Percentiles rank a stretch among this genome's conserved stretches.
These are phyloP conservation scores for Petrocephalus schoutedeni DNA, from an alignment of 2,797 vertebrate genomes.

Conservation along the genomic window DNA sequence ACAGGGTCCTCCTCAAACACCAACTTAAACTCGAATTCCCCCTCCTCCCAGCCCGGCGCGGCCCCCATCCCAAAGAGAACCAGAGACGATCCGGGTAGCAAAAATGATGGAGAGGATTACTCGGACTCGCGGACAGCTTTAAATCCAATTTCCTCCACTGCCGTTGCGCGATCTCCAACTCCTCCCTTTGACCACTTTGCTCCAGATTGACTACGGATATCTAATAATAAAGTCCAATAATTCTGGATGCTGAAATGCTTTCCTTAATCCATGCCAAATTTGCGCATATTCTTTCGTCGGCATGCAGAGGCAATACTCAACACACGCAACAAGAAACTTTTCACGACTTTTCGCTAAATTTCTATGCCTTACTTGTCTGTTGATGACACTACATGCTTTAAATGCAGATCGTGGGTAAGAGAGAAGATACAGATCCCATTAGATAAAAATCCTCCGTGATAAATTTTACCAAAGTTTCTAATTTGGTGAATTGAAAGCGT, in stretches of 20 bases:
- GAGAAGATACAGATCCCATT: neutral
- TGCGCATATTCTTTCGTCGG: neutral
- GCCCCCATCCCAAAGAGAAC: slow-evolving; percentile 70
- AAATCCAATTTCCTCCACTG: neutral
- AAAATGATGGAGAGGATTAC: slow-evolving; percentile 31
- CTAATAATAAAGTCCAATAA: slow-evolving; percentile 11
- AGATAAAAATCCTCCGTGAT: neutral
- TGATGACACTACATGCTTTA: neutral
- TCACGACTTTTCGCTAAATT: neutral
- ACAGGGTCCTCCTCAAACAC: slow-evolving; percentile 81
- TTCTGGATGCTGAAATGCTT: neutral
- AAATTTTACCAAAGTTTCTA: neutral
- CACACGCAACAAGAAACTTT: neutral
- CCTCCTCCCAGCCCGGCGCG: slow-evolving; percentile 82
- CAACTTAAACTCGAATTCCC: slow-evolving; percentile 86
- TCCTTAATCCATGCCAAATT: neutral
- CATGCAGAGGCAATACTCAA: neutral
- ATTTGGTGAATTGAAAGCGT: neutral
- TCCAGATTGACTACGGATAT: slow-evolving; percentile 13
- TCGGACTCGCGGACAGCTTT: neutral
- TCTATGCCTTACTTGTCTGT: neutral
- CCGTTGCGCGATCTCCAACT: neutral
- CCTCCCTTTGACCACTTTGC: neutral
- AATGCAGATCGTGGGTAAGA: neutral
- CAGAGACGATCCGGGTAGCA: slow-evolving; percentile 5